phyloP scores from a whole-genome alignment of 92 coral and sea anemone genomes.

The Phymanthus crucifer region DNA sequence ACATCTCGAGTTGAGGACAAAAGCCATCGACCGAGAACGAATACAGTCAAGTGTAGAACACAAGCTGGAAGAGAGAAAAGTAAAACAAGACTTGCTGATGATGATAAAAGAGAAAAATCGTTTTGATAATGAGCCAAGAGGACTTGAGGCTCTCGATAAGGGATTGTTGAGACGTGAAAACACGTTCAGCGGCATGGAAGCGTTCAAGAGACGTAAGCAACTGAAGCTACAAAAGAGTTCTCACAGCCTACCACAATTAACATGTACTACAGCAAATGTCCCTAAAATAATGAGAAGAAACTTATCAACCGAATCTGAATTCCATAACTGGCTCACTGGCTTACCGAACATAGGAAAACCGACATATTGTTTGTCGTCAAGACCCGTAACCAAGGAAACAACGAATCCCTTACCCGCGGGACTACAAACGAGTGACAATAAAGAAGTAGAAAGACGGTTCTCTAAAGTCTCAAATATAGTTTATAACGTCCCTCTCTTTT shows the following conservation, averaged over 20 bases:
- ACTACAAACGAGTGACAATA: neutral
- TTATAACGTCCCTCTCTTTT: conserved; percentile 49
- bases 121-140: conserved; percentile 48
- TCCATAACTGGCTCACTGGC: conserved; percentile 70
- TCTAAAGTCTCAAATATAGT: conserved; percentile 59
- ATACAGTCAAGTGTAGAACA: conserved; percentile 50
- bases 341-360: conserved; percentile 48
- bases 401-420: neutral
- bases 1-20: conserved; percentile 40
- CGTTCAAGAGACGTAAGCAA: conserved; percentile 33
- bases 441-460: conserved; percentile 17
- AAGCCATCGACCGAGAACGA: conserved; percentile 59
- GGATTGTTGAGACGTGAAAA: conserved; percentile 35
- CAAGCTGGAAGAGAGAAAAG: conserved; percentile 57
- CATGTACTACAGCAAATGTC: conserved; percentile 62
- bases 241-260: conserved; percentile 47
- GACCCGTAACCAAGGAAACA: conserved; percentile 20
- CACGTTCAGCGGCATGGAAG: conserved; percentile 20
- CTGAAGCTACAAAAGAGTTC: conserved; percentile 34
- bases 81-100: conserved; percentile 56
- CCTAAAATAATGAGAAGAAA: conserved; percentile 69
- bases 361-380: neutral
- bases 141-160: neutral
- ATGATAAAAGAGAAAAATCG: conserved; percentile 55
- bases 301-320: conserved; percentile 66